Evolutionary conservation across 2,113 vertebrate species (phyloP).

Genomic region (Passer domesticus): DNA sequence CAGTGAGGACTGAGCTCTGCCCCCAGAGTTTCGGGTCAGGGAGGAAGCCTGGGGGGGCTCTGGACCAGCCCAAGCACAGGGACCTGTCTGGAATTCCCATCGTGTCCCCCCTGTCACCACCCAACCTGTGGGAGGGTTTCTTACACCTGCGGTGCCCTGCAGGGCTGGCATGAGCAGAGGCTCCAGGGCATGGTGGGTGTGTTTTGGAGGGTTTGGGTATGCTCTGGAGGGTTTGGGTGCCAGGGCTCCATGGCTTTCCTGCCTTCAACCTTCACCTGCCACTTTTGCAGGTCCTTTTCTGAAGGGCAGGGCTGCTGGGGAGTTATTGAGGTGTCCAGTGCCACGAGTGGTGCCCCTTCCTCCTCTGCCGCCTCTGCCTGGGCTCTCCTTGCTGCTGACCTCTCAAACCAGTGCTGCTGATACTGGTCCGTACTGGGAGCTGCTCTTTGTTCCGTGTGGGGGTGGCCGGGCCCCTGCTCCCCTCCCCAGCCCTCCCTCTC

Average conservation of each 20-base stretch:
- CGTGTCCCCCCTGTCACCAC: fast-evolving
- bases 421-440: fast-evolving
- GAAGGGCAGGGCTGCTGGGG: background rate
- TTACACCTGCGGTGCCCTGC: fast-evolving
- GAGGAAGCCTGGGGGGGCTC: background rate
- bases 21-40: background rate
- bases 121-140: fast-evolving
- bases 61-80: background rate
- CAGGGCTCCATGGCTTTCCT: fast-evolving
- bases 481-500: background rate
- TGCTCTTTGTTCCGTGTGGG: background rate
- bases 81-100: background rate
- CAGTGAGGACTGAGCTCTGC: background rate
- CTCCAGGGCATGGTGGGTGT: fast-evolving
- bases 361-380: fast-evolving
- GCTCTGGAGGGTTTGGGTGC: background rate
- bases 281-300: background rate
- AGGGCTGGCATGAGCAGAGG: background rate
- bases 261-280: background rate
- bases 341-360: fast-evolving
- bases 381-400: background rate
- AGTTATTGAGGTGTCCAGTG: fast-evolving
- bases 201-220: background rate
- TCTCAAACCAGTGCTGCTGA: fast-evolving
- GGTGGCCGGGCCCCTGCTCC: background rate